Conservation (phyloP, 2,797 vertebrate species). For the Argyrosomus regius region DNA sequence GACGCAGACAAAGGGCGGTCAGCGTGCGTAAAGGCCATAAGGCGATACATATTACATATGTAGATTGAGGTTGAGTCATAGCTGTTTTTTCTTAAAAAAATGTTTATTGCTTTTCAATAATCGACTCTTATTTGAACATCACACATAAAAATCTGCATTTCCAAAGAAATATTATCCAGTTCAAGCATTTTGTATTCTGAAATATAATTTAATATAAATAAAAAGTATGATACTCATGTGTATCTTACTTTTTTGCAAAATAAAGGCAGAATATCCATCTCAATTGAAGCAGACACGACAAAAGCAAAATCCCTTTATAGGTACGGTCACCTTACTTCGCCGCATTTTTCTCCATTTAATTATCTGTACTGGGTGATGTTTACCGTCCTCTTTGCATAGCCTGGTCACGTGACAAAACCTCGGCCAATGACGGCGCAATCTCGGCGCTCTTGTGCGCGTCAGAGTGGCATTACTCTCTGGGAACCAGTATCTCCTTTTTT, state of each 20-base stretch:
- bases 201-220: background rate
- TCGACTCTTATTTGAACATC: background rate
- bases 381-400: slow-evolving; percentile 93
- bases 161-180: background rate
- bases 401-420: slow-evolving; percentile 86
- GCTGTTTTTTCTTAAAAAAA: background rate
- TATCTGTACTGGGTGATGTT: slow-evolving; percentile 85
- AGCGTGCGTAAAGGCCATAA: slow-evolving; percentile 39
- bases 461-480: slow-evolving; percentile 89
- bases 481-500: slow-evolving; percentile 93
- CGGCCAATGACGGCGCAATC: slow-evolving; percentile 88
- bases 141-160: background rate
- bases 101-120: background rate
- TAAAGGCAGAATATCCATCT: slow-evolving; percentile 19
- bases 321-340: slow-evolving; percentile 76
- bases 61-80: background rate
- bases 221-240: background rate
- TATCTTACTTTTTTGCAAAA: slow-evolving; percentile 3
- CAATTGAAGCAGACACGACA: slow-evolving; percentile 30
- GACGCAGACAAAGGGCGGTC: slow-evolving; percentile 50
- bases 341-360: slow-evolving; percentile 88
- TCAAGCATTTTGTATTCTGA: background rate
- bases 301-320: slow-evolving; percentile 50
- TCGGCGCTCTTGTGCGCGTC: slow-evolving; percentile 89
- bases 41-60: background rate